phyloP scores from a whole-genome alignment of 2,888 invertebrate species.

The Nysson spinosus region DNA sequence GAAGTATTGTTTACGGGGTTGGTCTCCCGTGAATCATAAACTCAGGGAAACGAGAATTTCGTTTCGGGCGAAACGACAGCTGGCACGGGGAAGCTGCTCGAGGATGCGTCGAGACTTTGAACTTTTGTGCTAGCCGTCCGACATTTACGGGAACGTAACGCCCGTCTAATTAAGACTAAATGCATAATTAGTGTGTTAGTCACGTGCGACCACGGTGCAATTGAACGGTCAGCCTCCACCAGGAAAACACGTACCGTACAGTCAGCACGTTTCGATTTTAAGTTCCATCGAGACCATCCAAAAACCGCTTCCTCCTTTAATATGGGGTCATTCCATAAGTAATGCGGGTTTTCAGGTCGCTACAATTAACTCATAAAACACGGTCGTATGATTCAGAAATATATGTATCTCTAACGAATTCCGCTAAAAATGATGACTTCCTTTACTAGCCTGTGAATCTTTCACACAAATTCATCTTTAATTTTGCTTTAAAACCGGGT shows the following conservation, averaged over 20 bases:
- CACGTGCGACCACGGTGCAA: conserved; percentile 69
- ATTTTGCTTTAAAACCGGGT: no score
- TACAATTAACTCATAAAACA: no score
- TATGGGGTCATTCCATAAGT: no score
- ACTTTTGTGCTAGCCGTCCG: conserved; percentile 49
- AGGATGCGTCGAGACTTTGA: conserved; percentile 28
- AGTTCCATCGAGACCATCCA: conserved; percentile 43
- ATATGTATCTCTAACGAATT: no score
- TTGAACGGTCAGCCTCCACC: conserved; percentile 69
- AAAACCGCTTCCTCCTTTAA: conserved; percentile 9
- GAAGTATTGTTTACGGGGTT: not conserved
- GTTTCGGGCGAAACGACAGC: conserved; percentile 21
- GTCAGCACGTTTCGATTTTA: conserved; percentile 67
- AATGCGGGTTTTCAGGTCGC: conserved; percentile 32
- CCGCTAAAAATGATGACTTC: no score
- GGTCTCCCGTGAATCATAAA: not conserved
- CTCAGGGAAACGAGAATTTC: conserved; percentile 19
- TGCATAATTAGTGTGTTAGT: conserved; percentile 74
- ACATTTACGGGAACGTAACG: conserved; percentile 61
- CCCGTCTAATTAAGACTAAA: conserved; percentile 74
- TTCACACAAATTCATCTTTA: no score
- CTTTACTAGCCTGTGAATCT: no score
- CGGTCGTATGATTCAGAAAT: no score
- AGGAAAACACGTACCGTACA: conserved; percentile 67
- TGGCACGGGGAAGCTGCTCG: conserved; percentile 18